phyloP scores from a whole-genome alignment of 2,888 invertebrate species.

The Drosophila lacicola region DNA sequence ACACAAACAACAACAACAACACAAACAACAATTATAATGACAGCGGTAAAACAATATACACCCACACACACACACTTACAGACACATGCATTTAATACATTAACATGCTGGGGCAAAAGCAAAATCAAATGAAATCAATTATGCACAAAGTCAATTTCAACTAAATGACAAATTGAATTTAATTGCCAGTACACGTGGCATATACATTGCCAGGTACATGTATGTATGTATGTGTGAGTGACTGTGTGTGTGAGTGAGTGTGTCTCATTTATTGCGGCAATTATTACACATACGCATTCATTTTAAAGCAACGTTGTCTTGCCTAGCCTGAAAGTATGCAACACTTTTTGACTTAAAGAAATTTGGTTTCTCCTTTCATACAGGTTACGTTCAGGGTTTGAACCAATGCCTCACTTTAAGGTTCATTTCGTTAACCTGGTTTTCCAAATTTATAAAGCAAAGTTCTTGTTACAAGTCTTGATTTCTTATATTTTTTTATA shows the following conservation, averaged over 20 bases:
- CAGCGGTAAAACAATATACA: conserved; percentile 43
- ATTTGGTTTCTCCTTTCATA: not conserved
- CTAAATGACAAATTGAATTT: conserved; percentile 73
- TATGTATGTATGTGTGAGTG: conserved; percentile 5
- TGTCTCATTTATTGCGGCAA: conserved; percentile 31
- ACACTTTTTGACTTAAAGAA: conserved; percentile 2
- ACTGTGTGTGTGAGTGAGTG: conserved; percentile 6
- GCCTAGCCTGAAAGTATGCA: conserved; percentile 15
- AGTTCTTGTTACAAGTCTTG: too few species aligned
- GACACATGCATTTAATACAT: not conserved
- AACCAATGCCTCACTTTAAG: not conserved
- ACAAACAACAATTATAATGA: conserved; percentile 40
- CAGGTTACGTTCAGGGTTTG: too few species aligned
- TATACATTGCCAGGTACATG: conserved; percentile 13
- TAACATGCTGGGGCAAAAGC: conserved; percentile 21
- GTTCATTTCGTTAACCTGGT: too few species aligned
- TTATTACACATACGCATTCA: conserved; percentile 13
- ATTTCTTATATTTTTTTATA: too few species aligned
- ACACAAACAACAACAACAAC: conserved; percentile 13
- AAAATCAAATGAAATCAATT: conserved; percentile 74
- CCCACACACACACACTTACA: not conserved
- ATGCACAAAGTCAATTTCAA: conserved; percentile 68
- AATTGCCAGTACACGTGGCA: conserved; percentile 60
- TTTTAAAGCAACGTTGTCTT: conserved; percentile 11
- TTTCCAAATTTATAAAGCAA: too few species aligned